A percentile compares a stretch with the other conserved stretches of the same genome.
These are phyloP conservation scores for Epinotia brunnichana DNA, from an alignment of 2,888 invertebrate genomes.

Conservation along the genomic window DNA sequence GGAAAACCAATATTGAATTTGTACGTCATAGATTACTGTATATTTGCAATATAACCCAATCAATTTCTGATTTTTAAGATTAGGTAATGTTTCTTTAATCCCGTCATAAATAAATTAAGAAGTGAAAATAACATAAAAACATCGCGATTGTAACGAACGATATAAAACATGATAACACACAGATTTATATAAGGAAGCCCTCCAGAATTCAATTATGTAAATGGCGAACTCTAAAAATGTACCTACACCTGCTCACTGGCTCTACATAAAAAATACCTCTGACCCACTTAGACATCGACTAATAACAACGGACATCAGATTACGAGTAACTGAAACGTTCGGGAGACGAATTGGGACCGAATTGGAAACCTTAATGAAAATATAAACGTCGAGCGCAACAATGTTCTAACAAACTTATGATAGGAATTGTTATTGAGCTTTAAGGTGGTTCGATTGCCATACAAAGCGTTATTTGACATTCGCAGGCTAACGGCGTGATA, in stretches of 20 bases:
- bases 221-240: conserved; percentile 50
- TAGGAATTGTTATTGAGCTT: background rate
- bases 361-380: conserved; percentile 15
- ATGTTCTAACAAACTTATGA: background rate
- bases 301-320: conserved; percentile 26
- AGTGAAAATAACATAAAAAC: conserved; percentile 16
- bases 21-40: no score
- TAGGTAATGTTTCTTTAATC: background rate
- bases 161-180: conserved; percentile 40
- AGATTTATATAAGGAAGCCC: conserved; percentile 48
- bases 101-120: background rate
- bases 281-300: conserved; percentile 22
- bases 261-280: conserved; percentile 28
- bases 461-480: no score
- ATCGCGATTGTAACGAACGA: conserved; percentile 29
- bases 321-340: conserved; percentile 21
- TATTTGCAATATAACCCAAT: no score
- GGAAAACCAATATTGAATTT: no score
- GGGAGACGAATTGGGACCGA: background rate
- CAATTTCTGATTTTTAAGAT: no score
- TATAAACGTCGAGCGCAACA: background rate
- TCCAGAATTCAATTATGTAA: conserved; percentile 53
- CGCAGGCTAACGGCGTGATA: no score
- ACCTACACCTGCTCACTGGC: conserved; percentile 47
- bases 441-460: no score